Evolutionary conservation across 2,113 vertebrate species (phyloP), one percentile per base, ranked within the genome.

Genomic region (Lutjanus erythropterus): DNA sequence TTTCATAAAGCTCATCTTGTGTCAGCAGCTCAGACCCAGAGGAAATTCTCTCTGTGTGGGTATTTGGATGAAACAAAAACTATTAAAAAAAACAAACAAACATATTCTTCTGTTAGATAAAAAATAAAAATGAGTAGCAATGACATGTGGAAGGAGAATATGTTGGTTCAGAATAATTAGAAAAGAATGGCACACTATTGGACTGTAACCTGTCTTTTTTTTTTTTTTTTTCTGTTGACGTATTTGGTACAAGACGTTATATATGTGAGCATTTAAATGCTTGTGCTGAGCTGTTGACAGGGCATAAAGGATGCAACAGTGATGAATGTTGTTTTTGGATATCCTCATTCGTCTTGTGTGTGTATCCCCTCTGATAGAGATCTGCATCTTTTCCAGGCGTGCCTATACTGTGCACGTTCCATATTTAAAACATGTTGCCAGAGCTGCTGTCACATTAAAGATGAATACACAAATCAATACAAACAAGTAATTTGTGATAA

Each of bases 401-500:
- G 3, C 11, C 21, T 29, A 29, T 15, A 37, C 46, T 56, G 9
- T 41, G 44, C 77, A 66, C 31, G 18, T 67, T 53, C 47, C 19
- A 65, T 61, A 78, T 89, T 75, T 44, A 78, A 83, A 42, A 74
- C 59, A 70, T 56, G 70, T 72, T 68, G 2, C 70, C 76, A 62
- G 42, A 64, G 49, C 27, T 41, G 70, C 64, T 47, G 58, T 64
- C 71, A 77, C 73, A 85, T 87, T 52, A 86, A 74, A 86, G 79
- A 85, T 88, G 4, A 76, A 77, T 78, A 58, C 70, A 83, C 80
- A 78, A 78, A 68, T 76, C 76, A 81, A 78, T 78, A 80, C 49
- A 66, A 86, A 81, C 69, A 84, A 72, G 72, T 88, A 31, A 89
- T 88, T 82, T 88, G 83, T 84, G 78, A 88, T 87, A 81, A 91